These are phyloP conservation scores for Napeogenes sylphis DNA, from an alignment of 2,888 invertebrate species.

Conservation along the genomic window DNA sequence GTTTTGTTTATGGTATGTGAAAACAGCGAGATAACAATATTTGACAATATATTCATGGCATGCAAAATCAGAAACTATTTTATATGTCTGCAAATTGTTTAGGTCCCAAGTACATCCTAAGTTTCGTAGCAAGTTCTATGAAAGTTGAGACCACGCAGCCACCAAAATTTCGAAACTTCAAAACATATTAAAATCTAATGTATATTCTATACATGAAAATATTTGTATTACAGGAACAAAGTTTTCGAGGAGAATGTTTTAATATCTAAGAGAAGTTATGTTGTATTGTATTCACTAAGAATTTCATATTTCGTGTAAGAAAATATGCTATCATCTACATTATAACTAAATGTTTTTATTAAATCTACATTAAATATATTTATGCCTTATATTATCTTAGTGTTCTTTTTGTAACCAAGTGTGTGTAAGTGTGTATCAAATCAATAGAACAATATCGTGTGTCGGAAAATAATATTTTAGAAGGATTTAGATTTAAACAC, in stretches of 20 bases:
- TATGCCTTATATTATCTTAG: background rate
- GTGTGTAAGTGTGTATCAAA: no score
- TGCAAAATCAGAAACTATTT: slow-evolving; percentile 17
- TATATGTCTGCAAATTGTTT: slow-evolving; percentile 18
- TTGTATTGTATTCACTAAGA: background rate
- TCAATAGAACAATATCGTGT: no score
- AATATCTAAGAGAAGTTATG: slow-evolving; percentile 1
- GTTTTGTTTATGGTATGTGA: no score
- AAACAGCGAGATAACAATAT: background rate
- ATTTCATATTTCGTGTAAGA: background rate
- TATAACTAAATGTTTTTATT: background rate
- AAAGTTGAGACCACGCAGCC: slow-evolving; percentile 31
- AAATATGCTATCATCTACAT: background rate
- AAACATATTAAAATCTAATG: slow-evolving; percentile 28
- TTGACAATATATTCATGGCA: background rate
- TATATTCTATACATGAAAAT: slow-evolving; percentile 16
- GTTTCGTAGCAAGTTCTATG: slow-evolving; percentile 25
- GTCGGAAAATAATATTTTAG: no score
- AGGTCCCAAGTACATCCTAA: slow-evolving; percentile 20
- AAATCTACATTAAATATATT: background rate
- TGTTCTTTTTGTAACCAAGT: no score
- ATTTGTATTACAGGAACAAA: slow-evolving; percentile 8
- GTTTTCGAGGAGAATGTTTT: background rate
- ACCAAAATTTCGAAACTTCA: slow-evolving; percentile 33
- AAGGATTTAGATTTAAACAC: no score